Evolutionary conservation across 1,140 invertebrate genomes (phyloP), one percentile per base, ranked within the genome.

Genomic region (Trichoplusia ni): DNA sequence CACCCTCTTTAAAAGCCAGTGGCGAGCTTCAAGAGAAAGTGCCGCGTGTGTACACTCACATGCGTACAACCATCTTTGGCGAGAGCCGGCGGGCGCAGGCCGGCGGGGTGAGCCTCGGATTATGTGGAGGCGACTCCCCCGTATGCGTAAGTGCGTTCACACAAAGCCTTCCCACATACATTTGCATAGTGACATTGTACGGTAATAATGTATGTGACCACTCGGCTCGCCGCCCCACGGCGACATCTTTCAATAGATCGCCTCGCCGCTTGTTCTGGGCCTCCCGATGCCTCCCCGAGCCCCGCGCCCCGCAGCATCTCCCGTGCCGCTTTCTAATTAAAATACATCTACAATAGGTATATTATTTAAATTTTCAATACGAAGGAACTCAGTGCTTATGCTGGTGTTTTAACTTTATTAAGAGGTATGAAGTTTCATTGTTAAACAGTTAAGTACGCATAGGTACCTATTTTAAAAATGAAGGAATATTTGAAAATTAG

Each of bases 21-120:
- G 85, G 85, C 85, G 86, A 89, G 86, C 82, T 89, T 86, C 80
- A 87, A 87, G 86, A 89, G 86, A 89, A 86, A 88, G 81, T 86
- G 86, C 81, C 82, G 78, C 84, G 83, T 86, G 78, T 86, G 82
- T 86, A 87, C 81, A 73, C 83, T 82, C 86, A 86, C 86, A 86
- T 86, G 76, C 84, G 81, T 84, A 84, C 66, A 76, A 75, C 79
- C 83, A 86, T 88, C 83, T 86, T 89, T 81, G 79, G 80, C 74
- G 73, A 81, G 75, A 75, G 66, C 76, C 69, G 71, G 67, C 74
- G 70, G 67, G 70, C 73, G 71, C 69, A 72, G 75, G 71, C 69
- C 69, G 49, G 62, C 64, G 73, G 77, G 77, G 80, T 68, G 54
- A 73, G 73, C 74, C 63, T 71, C 77, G 85, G 85, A 86, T 88